These are phyloP conservation scores for Lochmaea capreae DNA, from an alignment of 2,888 invertebrate genomes.

Conservation along the genomic window DNA sequence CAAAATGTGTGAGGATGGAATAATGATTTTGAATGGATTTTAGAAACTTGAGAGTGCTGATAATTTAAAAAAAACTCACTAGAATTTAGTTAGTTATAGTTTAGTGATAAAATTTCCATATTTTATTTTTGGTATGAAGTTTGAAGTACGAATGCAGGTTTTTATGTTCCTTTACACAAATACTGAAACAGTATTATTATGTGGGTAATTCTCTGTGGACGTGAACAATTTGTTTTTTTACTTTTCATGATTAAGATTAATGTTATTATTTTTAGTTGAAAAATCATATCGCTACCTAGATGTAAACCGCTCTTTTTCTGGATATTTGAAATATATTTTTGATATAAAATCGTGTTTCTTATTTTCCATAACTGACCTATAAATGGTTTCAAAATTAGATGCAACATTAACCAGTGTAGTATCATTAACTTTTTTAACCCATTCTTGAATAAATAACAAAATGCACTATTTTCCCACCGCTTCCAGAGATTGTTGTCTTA, in stretches of 20 bases:
- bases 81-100: background rate
- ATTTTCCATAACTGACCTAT: background rate
- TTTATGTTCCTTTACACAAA: slow-evolving; percentile 21
- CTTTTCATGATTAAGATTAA: background rate
- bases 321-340: slow-evolving; percentile 19
- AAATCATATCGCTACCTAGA: slow-evolving; percentile 3
- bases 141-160: background rate
- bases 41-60: background rate
- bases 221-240: background rate
- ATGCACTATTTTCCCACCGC: too few species aligned
- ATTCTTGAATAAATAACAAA: too few species aligned
- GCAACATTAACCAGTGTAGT: too few species aligned
- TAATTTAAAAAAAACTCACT: background rate
- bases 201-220: slow-evolving; percentile 10
- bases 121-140: background rate
- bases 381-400: too few species aligned
- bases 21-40: background rate
- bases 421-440: too few species aligned
- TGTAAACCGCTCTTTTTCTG: background rate
- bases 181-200: slow-evolving; percentile 29
- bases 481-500: too few species aligned
- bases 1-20: background rate
- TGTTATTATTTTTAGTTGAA: background rate
- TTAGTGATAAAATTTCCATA: background rate
- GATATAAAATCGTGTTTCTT: background rate